Percentiles rank a stretch among this genome's conserved stretches.
These are phyloP conservation scores for Petrosia ficiformis DNA, from an alignment of 37 sponge, comb jelly and placozoan species.

Conservation along the genomic window DNA sequence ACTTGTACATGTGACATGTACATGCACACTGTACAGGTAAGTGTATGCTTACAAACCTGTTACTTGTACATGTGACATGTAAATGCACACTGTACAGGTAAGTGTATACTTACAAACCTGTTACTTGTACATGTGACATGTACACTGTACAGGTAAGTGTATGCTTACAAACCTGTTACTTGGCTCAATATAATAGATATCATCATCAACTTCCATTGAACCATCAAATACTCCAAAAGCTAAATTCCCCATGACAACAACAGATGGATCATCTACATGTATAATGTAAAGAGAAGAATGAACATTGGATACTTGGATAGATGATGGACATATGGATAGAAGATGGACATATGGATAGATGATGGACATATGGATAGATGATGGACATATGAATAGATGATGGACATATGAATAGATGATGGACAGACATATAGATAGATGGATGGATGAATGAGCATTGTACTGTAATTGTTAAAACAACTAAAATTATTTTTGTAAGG, in stretches of 20 bases:
- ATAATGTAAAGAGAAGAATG: background rate
- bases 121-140: too few species aligned
- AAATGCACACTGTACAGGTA: too few species aligned
- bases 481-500: too few species aligned
- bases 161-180: conserved; percentile 54
- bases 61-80: too few species aligned
- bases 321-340: background rate
- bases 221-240: conserved; percentile 56
- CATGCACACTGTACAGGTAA: too few species aligned
- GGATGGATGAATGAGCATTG: too few species aligned
- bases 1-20: too few species aligned
- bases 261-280: conserved; percentile 43
- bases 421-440: background rate
- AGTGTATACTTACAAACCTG: too few species aligned
- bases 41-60: too few species aligned
- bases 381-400: background rate
- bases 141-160: too few species aligned
- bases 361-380: background rate
- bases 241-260: conserved; percentile 43
- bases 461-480: too few species aligned
- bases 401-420: background rate
- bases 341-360: background rate
- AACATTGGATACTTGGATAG: background rate
- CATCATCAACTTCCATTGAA: conserved; percentile 39
- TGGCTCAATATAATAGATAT: conserved; percentile 66